Evolutionary conservation across 2,797 vertebrate genomes (phyloP), one percentile per base, ranked within the genome.

Genomic region (Oreonectes daqikongensis): DNA sequence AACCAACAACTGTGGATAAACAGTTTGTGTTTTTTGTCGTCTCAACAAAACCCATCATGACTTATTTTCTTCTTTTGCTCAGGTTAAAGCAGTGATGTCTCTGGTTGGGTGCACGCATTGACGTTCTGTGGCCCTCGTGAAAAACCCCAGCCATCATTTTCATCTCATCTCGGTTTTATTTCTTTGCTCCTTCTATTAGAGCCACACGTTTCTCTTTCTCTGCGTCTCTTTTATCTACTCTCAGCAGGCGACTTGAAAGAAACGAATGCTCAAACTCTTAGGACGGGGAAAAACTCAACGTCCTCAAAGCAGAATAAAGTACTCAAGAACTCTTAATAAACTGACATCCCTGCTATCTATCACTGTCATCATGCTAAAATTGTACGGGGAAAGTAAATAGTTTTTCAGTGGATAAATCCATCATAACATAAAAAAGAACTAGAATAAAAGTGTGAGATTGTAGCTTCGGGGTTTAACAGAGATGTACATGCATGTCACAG

Each of bases 211-310:
- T 20, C 53, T 71, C 72, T 78, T 78, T 69, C 68, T 26, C 55
- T 14, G 53, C 5, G 46, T 50, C 60, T 10, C 78, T 80, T 84
- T 84, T 82, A 84, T 84, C 83, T 84, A 57, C 46, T 14, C 65
- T 20, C 78, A 76, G 83, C 83, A 84, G 80, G 78, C 38, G 44
- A 68, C 71, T 82, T 82, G 69, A 78, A 82, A 78, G 78, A 79
- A 69, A 61, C 24, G 44, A 60, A 35, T 63, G 38, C 71, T 72
- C 77, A 74, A 75, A 80, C 57, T 79, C 77, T 81, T 59, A 42
- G 61, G 66, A 48, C 30, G 50, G 77, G 61, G 72, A 22, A 81
- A 79, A 77, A 61, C 10, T 32, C 46, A 78, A 46, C 69, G 50
- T 53, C 70, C 65, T 26, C 60, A 79, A 63, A 74, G 76, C 38